Base-by-base conservation (phyloP, 1,140 invertebrate species). In the Lepidurus arcticus region DNA sequence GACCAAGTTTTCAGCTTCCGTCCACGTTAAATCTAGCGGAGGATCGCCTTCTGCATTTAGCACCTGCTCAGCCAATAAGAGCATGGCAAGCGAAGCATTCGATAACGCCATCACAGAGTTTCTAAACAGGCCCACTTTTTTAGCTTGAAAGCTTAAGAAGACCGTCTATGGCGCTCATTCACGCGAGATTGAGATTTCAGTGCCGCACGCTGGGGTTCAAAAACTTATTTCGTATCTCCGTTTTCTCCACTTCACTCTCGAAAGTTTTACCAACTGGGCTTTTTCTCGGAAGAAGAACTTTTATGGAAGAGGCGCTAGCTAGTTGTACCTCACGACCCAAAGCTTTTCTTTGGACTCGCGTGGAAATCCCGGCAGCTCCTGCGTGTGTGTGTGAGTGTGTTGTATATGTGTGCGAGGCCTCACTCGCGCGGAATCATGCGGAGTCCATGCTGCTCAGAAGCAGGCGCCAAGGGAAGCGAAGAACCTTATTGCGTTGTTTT, bases 311-410 rank as follows among this genome's bases (percentile, higher is more conserved):
- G 34, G 34, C 34, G 34, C 34, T 34, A 34, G 34, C 34, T 34
- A 34, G 2, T 34, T 34, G 34, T 34, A 13, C 13, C 21, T 65
- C 6, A 7, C 21, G 21, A 7, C 9, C 21, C 53, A 21, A 65
- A 65, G n/a, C 13, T 65, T 65, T 65, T 65, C 53, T 13, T 7
- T 13, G 16, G n/a, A 65, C 53, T 7, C 13, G 53, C 8, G 53
- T 65, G 16, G 34, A 1, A 16, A 65, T 65, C 53, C 5, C n/a
- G 6, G 53, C n/a, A 65, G 53, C 53, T 65, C 21, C 21, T n/a
- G 53, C 21, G n/a, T 65, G 53, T 65, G 13, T 65, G 47, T 65
- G 47, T 65, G 47, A 21, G 47, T 65, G 53, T 47, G 45, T 65
- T 65, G 53, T 65, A n/a, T 47, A 9, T 65, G 53, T 65, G 53